Conservation (phyloP, 1,140 invertebrate species). For the Lanistes nyassanus region DNA sequence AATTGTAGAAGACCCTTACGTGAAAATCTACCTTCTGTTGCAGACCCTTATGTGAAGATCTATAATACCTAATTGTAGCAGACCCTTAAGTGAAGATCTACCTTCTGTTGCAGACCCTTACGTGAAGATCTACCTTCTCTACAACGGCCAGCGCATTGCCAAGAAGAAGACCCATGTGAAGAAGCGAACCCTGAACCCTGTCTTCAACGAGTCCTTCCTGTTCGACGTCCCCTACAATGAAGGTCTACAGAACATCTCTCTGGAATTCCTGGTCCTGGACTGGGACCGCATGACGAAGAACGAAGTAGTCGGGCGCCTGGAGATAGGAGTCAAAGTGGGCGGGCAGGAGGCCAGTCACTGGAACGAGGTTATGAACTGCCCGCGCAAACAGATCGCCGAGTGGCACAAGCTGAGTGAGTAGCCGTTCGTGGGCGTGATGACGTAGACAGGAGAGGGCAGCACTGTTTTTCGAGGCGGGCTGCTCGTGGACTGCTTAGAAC, state of each 20-base stretch:
- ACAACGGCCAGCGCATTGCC: slow-evolving; percentile 95
- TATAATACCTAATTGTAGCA: too few relatives aligned
- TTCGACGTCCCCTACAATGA: slow-evolving; percentile 78
- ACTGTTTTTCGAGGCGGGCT: background rate
- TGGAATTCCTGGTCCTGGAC: slow-evolving; percentile 93
- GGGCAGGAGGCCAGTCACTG: slow-evolving; percentile 89
- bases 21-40: too few relatives aligned
- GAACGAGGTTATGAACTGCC: slow-evolving; percentile 95
- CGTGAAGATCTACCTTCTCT: slow-evolving; percentile 96
- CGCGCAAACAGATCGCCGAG: slow-evolving; percentile 96
- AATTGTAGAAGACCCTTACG: too few relatives aligned
- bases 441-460: background rate
- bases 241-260: slow-evolving; percentile 86
- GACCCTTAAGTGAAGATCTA: too few relatives aligned
- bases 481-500: background rate
- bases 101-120: slow-evolving; percentile 73
- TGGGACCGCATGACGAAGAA: slow-evolving; percentile 98
- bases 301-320: slow-evolving; percentile 94
- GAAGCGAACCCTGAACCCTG: slow-evolving; percentile 95
- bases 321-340: slow-evolving; percentile 81
- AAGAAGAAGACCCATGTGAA: slow-evolving; percentile 99
- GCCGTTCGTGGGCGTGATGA: background rate
- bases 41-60: too few relatives aligned
- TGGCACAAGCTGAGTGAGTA: slow-evolving; percentile 97
- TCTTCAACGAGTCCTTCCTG: slow-evolving; percentile 96